phyloP scores from a whole-genome alignment of 2,888 invertebrate species.

The Apamea sordens region DNA sequence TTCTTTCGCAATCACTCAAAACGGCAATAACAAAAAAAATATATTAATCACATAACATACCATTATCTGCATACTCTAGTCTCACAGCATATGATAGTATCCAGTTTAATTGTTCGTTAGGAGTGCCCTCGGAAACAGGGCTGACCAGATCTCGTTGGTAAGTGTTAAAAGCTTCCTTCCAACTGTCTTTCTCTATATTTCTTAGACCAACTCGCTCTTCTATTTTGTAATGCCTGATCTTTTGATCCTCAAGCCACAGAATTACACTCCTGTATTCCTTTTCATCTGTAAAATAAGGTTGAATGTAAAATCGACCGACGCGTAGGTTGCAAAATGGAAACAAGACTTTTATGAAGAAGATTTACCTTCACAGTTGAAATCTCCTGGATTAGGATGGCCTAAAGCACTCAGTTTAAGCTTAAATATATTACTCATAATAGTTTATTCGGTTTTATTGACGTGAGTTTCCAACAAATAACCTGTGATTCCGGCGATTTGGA shows the following conservation, averaged over 20 bases:
- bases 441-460: constrained; percentile 23
- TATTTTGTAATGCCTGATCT: constrained; percentile 96
- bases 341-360: neutral
- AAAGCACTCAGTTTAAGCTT: constrained; percentile 94
- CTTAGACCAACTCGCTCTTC: constrained; percentile 94
- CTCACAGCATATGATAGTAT: constrained; percentile 95
- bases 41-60: constrained; percentile 80
- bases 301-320: constrained; percentile 12
- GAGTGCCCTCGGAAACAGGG: constrained; percentile 91
- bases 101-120: constrained; percentile 95
- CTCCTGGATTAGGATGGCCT: constrained; percentile 93
- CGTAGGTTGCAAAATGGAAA: neutral
- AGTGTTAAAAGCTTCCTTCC: constrained; percentile 93
- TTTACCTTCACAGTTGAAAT: constrained; percentile 93
- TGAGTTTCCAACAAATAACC: constrained; percentile 35
- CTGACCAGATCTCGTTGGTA: constrained; percentile 95
- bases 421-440: constrained; percentile 91
- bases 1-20: neutral
- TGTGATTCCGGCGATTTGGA: constrained; percentile 39
- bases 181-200: constrained; percentile 91
- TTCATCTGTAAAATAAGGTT: constrained; percentile 91
- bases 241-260: constrained; percentile 98
- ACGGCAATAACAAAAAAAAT: neutral
- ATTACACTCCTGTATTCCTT: constrained; percentile 94
- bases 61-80: constrained; percentile 95